A percentile compares a stretch with the other conserved stretches of the same genome.
Evolutionary conservation across 2,797 vertebrate genomes (phyloP).

Genomic region (Eulemur rubriventer): DNA sequence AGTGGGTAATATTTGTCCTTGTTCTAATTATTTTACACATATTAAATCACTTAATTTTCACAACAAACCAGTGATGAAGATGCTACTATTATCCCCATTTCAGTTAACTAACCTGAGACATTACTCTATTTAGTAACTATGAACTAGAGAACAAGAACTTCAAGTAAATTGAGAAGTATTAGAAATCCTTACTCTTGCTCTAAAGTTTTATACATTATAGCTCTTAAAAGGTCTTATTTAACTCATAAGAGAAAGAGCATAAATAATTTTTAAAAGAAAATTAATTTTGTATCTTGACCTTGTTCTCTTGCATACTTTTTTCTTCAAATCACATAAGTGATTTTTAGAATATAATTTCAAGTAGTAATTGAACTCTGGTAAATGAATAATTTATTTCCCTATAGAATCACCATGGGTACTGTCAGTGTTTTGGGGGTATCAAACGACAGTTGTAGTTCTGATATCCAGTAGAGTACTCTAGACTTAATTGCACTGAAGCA

Average conservation of each 20-base stretch:
- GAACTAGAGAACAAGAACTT: background rate
- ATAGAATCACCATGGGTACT: background rate
- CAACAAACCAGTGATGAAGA: background rate
- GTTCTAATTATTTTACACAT: background rate
- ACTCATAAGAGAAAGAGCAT: background rate
- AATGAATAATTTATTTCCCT: slow-evolving; percentile 43
- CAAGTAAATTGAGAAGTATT: background rate
- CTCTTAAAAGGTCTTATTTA: background rate
- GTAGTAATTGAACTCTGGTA: slow-evolving; percentile 23
- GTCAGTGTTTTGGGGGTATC: slow-evolving; percentile 20
- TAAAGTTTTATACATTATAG: background rate
- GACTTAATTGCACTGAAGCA: background rate
- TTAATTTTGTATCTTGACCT: background rate
- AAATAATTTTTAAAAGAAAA: slow-evolving; percentile 37
- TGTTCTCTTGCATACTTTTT: background rate
- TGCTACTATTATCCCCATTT: background rate
- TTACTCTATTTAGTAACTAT: background rate
- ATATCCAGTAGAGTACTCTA: background rate
- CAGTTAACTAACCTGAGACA: background rate
- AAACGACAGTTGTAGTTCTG: background rate
- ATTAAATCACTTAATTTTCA: background rate
- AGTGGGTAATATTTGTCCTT: background rate
- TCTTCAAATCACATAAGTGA: background rate
- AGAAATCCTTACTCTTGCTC: background rate
- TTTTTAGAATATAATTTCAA: slow-evolving; percentile 56